Evolutionary conservation across 2,888 invertebrate species (phyloP).

Genomic region (Drosophila mulleri): DNA sequence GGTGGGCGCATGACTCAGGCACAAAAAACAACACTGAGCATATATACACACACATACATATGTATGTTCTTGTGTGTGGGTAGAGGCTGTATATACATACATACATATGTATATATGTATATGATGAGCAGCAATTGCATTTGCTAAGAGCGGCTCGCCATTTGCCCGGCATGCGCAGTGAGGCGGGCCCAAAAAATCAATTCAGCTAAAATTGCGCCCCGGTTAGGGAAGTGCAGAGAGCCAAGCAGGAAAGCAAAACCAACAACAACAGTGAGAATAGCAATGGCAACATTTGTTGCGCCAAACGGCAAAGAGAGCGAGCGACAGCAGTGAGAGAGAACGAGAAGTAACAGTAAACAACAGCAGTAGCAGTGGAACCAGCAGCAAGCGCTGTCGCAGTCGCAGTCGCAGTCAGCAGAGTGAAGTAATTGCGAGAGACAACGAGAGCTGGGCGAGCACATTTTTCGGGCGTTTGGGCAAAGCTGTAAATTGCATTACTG

Average conservation of each 20-base stretch:
- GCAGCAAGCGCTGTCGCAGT: conserved; percentile 5
- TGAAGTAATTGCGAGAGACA: conserved; percentile 55
- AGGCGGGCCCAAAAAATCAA: conserved; percentile 78
- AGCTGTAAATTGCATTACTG: conserved; percentile 78
- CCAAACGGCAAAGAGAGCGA: conserved; percentile 31
- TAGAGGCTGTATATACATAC: not conserved
- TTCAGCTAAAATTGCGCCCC: conserved; percentile 82
- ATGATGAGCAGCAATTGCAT: conserved; percentile 49
- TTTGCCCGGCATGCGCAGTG: conserved; percentile 79
- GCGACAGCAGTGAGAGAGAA: not conserved
- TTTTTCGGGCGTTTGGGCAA: conserved; percentile 21
- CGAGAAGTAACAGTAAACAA: conserved; percentile 7
- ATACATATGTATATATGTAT: not conserved
- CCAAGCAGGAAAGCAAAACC: conserved; percentile 29
- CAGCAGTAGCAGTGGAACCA: conserved; percentile 12
- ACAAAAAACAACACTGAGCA: conserved; percentile 17
- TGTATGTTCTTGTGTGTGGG: conserved; percentile 10
- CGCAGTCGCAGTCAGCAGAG: conserved; percentile 27
- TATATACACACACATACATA: not conserved
- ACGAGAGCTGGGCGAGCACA: conserved; percentile 15
- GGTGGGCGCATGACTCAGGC: conserved; percentile 56
- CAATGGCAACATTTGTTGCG: conserved; percentile 80
- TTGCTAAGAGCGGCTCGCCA: conserved; percentile 40
- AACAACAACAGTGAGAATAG: conserved; percentile 43
- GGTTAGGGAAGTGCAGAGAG: conserved; percentile 69